Percentiles rank a stretch among this genome's conserved stretches.
These are phyloP conservation scores for Garra rufa DNA, from an alignment of 2,113 vertebrate species.

Conservation along the genomic window DNA sequence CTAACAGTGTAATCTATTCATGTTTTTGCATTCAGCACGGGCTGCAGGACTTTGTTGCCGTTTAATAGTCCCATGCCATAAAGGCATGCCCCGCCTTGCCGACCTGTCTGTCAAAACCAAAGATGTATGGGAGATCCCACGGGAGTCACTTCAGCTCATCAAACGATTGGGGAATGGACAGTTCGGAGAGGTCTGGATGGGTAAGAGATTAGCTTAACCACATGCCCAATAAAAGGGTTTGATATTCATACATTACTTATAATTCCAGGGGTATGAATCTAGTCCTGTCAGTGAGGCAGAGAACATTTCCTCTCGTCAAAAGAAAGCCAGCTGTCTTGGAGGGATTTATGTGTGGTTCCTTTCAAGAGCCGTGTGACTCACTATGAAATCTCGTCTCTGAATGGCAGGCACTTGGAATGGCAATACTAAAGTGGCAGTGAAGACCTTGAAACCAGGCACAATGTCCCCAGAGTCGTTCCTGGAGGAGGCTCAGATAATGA, in stretches of 20 bases:
- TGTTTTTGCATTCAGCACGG: slow-evolving; percentile 79
- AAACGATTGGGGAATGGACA: slow-evolving; percentile 99
- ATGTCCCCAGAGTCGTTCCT: slow-evolving; percentile 99
- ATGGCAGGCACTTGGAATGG: slow-evolving; percentile 95
- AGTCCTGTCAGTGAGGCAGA: not conserved
- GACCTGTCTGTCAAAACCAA: slow-evolving; percentile 99
- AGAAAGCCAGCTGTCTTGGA: slow-evolving; percentile 30
- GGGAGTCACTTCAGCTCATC: slow-evolving; percentile 99
- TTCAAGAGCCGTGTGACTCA: slow-evolving; percentile 1
- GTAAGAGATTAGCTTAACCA: slow-evolving; percentile 77
- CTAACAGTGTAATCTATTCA: not conserved
- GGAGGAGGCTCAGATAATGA: slow-evolving; percentile 99
- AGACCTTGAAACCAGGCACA: slow-evolving; percentile 97
- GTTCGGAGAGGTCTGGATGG: slow-evolving; percentile 99
- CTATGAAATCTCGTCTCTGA: slow-evolving; percentile 12
- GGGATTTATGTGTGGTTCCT: slow-evolving; percentile 21
- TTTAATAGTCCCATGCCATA: slow-evolving; percentile 97
- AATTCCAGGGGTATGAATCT: slow-evolving; percentile 23
- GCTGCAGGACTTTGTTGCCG: slow-evolving; percentile 98
- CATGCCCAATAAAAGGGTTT: slow-evolving; percentile 3
- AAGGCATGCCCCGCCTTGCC: slow-evolving; percentile 99
- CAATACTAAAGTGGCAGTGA: slow-evolving; percentile 99
- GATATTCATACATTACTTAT: slow-evolving; percentile 26
- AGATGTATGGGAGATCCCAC: slow-evolving; percentile 99
- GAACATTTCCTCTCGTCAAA: slow-evolving; percentile 9